Conservation (phyloP, 64 coral and sea anemone species). For the Acropora tenuis region DNA sequence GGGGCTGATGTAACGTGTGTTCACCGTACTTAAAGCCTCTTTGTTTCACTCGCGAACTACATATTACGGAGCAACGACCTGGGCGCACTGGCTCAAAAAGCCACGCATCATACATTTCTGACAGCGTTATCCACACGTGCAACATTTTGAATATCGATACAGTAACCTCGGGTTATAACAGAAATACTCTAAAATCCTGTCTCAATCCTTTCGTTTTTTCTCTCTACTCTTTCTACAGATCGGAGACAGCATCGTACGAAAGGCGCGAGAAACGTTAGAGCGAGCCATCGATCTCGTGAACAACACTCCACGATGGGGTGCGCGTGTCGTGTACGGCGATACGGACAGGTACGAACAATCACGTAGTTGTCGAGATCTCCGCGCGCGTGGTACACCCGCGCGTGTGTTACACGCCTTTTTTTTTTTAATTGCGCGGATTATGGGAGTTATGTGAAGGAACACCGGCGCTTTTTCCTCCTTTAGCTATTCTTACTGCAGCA, state of each 20-base stretch:
- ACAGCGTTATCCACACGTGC: too few species aligned
- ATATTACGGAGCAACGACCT: too few species aligned
- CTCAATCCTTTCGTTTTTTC: neutral
- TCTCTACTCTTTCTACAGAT: slow-evolving; percentile 57
- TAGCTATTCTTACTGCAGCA: too few species aligned
- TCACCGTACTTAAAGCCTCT: too few species aligned
- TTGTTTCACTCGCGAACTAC: too few species aligned
- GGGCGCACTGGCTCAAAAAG: too few species aligned
- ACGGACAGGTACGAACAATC: slow-evolving; percentile 79
- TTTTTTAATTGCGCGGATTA: neutral
- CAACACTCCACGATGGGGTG: slow-evolving; percentile 86
- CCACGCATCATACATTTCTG: too few species aligned
- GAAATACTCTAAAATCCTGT: too few species aligned
- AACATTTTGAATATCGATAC: too few species aligned
- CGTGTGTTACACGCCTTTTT: neutral
- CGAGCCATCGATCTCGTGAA: slow-evolving; percentile 92
- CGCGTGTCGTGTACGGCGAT: slow-evolving; percentile 92
- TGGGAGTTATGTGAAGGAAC: neutral
- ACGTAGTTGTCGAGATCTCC: neutral
- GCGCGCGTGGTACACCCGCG: neutral
- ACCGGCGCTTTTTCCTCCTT: neutral
- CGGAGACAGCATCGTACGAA: slow-evolving; percentile 89
- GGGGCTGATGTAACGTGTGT: too few species aligned
- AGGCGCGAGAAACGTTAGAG: slow-evolving; percentile 93
- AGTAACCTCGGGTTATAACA: too few species aligned